These are phyloP conservation scores for Anagyrus pseudococci DNA, from an alignment of 2,888 invertebrate species.

Conservation along the genomic window DNA sequence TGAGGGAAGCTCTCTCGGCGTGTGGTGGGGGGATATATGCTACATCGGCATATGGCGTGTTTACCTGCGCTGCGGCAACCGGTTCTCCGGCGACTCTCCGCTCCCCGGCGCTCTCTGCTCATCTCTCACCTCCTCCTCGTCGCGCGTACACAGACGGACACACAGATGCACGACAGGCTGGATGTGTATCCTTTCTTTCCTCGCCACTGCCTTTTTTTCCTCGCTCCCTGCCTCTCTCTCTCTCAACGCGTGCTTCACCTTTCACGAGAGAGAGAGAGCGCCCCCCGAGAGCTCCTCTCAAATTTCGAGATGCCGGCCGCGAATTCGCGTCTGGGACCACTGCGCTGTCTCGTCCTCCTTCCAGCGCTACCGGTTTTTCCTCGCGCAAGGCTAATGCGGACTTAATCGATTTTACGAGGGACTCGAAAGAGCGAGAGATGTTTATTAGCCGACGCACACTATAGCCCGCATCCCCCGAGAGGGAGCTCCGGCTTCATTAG, in stretches of 20 bases:
- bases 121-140: constrained; percentile 32
- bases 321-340: too few relatives aligned
- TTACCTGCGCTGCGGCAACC: constrained; percentile 45
- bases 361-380: constrained; percentile 20
- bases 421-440: too few relatives aligned
- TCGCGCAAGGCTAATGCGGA: constrained; percentile 1
- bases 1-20: constrained; percentile 35
- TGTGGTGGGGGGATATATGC: constrained; percentile 45
- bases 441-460: too few relatives aligned
- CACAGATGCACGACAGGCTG: too few relatives aligned
- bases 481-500: too few relatives aligned
- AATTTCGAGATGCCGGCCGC: constrained; percentile 20
- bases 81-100: constrained; percentile 22
- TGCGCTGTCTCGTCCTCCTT: too few relatives aligned
- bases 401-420: constrained; percentile 12
- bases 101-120: constrained; percentile 14
- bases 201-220: constrained; percentile 36
- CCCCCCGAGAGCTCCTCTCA: constrained; percentile 32
- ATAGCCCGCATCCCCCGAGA: too few relatives aligned
- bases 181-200: constrained; percentile 22
- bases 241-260: too few relatives aligned
- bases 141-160: background rate
- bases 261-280: constrained; percentile 15
- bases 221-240: constrained; percentile 34
- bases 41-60: constrained; percentile 60